A percentile compares a stretch with the other conserved stretches of the same genome.
phyloP scores from a whole-genome alignment of 1,140 invertebrate genomes.

The Trissolcus basalis region DNA sequence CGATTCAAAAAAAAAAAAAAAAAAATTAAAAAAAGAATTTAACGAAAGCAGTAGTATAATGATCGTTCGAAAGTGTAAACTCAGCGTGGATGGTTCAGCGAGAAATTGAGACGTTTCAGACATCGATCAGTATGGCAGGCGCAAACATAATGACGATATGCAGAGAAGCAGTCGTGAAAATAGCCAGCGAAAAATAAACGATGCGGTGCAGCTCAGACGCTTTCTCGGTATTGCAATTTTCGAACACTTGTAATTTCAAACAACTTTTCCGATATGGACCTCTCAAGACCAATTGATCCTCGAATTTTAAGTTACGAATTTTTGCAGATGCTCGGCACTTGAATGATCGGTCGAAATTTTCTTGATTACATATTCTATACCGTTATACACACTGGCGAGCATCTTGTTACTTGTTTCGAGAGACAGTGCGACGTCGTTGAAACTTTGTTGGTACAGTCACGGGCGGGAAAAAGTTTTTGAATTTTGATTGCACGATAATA shows the following conservation, averaged over 20 bases:
- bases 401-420: too few species aligned
- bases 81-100: too few species aligned
- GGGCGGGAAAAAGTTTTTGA: too few species aligned
- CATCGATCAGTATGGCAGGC: slow-evolving; percentile 37
- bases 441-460: too few species aligned
- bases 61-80: too few species aligned
- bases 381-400: too few species aligned
- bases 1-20: too few species aligned
- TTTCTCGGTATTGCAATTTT: slow-evolving; percentile 46
- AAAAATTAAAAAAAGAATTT: too few species aligned
- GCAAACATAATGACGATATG: slow-evolving; percentile 57
- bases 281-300: slow-evolving; percentile 14
- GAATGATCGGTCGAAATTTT: slow-evolving; percentile 15
- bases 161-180: slow-evolving; percentile 57
- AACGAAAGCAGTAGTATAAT: too few species aligned
- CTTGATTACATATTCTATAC: background rate
- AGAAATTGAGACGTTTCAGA: slow-evolving; percentile 19
- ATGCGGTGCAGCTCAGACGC: slow-evolving; percentile 23
- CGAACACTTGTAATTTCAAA: slow-evolving; percentile 54
- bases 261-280: slow-evolving; percentile 40
- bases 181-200: slow-evolving; percentile 56
- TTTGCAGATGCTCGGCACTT: slow-evolving; percentile 11
- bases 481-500: background rate
- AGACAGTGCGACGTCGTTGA: too few species aligned
- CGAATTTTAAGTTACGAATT: slow-evolving; percentile 26